Percentiles rank a stretch among this genome's conserved stretches.
phyloP scores from a whole-genome alignment of 2,113 vertebrate genomes.

The Vimba vimba region DNA sequence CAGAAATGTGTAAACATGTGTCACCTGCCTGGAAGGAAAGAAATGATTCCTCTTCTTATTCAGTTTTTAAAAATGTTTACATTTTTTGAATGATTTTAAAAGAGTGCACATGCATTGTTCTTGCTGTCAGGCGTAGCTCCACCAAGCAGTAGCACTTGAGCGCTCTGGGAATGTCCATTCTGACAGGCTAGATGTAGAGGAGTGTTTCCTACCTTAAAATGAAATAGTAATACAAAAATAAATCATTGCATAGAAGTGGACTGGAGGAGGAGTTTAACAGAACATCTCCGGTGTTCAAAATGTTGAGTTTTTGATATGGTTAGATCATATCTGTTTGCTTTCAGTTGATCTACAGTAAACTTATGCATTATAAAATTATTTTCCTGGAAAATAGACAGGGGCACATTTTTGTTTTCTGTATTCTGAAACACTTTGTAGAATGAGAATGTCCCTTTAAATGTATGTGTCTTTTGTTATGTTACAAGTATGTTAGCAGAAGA shows the following conservation, averaged over 20 bases:
- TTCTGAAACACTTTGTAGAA: too few relatives aligned
- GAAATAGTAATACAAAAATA: neutral
- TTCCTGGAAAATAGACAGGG: neutral
- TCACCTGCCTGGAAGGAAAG: slow-evolving; percentile 84
- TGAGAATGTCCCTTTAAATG: too few relatives aligned
- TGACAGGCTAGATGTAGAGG: slow-evolving; percentile 91
- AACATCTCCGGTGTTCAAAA: neutral
- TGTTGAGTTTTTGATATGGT: neutral
- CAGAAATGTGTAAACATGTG: slow-evolving; percentile 88
- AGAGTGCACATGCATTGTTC: slow-evolving; percentile 82
- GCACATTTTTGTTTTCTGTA: too few relatives aligned
- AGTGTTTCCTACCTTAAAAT: slow-evolving; percentile 86
- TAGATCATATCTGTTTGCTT: neutral
- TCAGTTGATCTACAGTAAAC: neutral
- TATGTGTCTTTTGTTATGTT: neutral
- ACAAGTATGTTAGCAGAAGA: neutral
- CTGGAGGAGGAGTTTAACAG: neutral
- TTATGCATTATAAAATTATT: too few relatives aligned
- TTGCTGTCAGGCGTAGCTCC: slow-evolving; percentile 85
- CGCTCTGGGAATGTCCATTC: slow-evolving; percentile 87
- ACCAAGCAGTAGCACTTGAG: slow-evolving; percentile 83
- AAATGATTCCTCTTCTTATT: slow-evolving; percentile 48
- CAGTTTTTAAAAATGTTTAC: neutral
- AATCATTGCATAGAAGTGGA: neutral
- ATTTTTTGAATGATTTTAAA: neutral